Conservation (phyloP, 1,140 invertebrate species). For the Caerostris extrusa region DNA sequence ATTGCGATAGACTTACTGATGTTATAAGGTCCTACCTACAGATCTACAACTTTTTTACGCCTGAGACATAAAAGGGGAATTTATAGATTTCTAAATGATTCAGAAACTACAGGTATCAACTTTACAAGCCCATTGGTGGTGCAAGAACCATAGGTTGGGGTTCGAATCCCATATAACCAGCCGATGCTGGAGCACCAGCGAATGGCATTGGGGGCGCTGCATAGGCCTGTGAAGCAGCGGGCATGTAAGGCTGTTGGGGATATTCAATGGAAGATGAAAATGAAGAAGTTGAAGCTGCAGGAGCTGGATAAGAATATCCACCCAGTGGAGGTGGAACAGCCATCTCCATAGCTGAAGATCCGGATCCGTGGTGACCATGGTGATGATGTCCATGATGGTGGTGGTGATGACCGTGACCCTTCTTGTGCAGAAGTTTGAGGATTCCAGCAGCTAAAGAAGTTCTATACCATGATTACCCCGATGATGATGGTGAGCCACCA, state of each 20-base stretch:
- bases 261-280: slow-evolving; percentile 69
- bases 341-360: neutral
- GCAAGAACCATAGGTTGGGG: slow-evolving; percentile 55
- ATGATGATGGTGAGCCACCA: neutral
- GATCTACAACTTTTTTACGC: too few relatives aligned
- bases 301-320: neutral
- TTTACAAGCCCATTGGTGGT: neutral
- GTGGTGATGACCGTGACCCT: slow-evolving; percentile 67
- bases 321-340: neutral
- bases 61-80: too few relatives aligned
- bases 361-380: slow-evolving; percentile 38
- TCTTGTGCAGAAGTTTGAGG: slow-evolving; percentile 60
- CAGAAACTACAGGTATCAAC: neutral
- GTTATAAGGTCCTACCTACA: too few relatives aligned
- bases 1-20: too few relatives aligned
- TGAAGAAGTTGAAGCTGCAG: neutral
- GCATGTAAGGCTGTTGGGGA: neutral
- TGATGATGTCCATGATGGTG: slow-evolving; percentile 15
- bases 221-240: slow-evolving; percentile 30
- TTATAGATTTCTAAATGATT: neutral
- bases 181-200: neutral
- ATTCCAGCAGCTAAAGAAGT: slow-evolving; percentile 71
- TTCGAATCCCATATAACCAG: slow-evolving; percentile 46
- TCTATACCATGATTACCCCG: slow-evolving; percentile 41
- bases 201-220: slow-evolving; percentile 37